Evolutionary conservation across 2,888 invertebrate genomes (phyloP).

Genomic region (Falcaria lacertinaria): DNA sequence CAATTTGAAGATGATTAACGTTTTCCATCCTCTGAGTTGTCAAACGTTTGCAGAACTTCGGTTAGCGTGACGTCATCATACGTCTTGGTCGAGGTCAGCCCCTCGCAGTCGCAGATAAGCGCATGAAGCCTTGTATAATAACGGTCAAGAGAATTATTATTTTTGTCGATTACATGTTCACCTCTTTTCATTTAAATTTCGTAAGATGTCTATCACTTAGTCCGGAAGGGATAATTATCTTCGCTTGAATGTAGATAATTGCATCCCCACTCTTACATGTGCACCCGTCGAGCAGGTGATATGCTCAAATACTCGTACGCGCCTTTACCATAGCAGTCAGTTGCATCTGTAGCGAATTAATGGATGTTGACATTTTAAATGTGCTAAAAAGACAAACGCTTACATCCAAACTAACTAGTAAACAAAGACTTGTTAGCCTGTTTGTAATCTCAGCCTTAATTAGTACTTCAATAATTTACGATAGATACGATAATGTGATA

Average conservation of each 20-base stretch:
- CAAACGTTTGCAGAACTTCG: constrained; percentile 21
- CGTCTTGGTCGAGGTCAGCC: constrained; percentile 36
- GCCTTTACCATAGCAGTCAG: constrained; percentile 5
- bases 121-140: constrained; percentile 11
- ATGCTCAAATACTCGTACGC: not conserved
- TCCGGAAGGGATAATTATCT: not conserved
- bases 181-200: not conserved
- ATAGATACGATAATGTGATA: no score
- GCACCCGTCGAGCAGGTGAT: not conserved
- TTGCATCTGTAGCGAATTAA: constrained; percentile 5
- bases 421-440: not conserved
- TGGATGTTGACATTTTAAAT: not conserved
- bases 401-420: not conserved
- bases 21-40: constrained; percentile 5
- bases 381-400: not conserved
- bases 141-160: constrained; percentile 7
- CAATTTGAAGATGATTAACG: not conserved
- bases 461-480: no score
- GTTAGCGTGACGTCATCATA: constrained; percentile 38
- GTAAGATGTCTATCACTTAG: not conserved
- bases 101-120: constrained; percentile 35
- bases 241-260: not conserved
- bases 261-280: not conserved
- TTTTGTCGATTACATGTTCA: no score
- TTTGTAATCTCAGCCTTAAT: no score